Percentiles rank a stretch among this genome's conserved stretches.
These are phyloP conservation scores for Thumatha senex DNA, from an alignment of 2,888 invertebrate species.

Conservation along the genomic window DNA sequence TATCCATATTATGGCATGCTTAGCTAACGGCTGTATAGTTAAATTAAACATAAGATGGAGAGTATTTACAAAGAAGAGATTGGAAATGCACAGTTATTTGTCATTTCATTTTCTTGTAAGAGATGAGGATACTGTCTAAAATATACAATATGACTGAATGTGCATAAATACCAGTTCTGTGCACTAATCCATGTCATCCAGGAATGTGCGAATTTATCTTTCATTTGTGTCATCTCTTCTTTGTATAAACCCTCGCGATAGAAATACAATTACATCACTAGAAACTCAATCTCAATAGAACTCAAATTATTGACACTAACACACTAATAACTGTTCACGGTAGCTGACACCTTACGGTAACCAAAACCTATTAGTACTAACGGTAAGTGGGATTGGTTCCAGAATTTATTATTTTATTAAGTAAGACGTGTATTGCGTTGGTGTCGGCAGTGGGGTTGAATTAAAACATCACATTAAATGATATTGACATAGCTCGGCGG, in stretches of 20 bases:
- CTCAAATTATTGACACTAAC: conserved; percentile 42
- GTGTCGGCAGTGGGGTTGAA: no score
- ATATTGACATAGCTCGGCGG: no score
- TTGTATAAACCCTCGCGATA: not conserved
- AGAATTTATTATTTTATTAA: not conserved
- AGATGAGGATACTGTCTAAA: no score
- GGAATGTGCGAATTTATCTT: no score
- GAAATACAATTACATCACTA: conserved; percentile 29
- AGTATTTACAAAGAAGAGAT: not conserved
- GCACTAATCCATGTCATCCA: no score
- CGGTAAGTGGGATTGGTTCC: not conserved
- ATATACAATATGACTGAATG: no score
- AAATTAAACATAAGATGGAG: conserved; percentile 11
- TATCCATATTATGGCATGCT: conserved; percentile 21
- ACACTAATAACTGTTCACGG: conserved; percentile 32
- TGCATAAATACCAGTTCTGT: no score
- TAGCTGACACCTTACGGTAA: conserved; percentile 18
- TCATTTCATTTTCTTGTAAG: no score
- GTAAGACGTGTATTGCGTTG: no score
- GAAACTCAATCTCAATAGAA: conserved; percentile 18
- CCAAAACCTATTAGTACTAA: not conserved
- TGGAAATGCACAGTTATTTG: not conserved
- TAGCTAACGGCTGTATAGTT: conserved; percentile 4
- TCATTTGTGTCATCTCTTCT: not conserved
- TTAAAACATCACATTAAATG: no score